Conservation (phyloP, 2,113 vertebrate species). For the Oreochromis spilurus region DNA sequence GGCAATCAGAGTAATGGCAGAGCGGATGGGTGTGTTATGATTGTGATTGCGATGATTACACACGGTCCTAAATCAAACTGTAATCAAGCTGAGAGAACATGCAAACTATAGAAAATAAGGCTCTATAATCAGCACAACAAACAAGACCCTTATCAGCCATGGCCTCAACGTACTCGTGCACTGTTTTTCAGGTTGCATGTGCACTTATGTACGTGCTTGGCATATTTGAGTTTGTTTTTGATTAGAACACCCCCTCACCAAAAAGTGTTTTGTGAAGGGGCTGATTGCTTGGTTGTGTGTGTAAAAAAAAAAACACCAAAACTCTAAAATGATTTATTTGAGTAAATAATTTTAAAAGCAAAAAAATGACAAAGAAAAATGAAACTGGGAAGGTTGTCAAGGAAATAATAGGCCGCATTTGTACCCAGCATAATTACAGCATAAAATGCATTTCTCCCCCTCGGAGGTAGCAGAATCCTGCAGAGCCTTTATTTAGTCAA, state of each 20-base stretch:
- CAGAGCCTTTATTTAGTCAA: not conserved
- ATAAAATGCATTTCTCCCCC: not conserved
- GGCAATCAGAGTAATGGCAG: conserved; percentile 47
- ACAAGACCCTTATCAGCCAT: not conserved
- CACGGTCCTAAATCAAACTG: conserved; percentile 24
- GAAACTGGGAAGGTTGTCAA: not conserved
- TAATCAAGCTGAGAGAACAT: conserved; percentile 47
- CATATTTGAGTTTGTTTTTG: not conserved
- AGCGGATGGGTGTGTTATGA: conserved; percentile 50
- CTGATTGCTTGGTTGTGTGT: not conserved
- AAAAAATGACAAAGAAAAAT: not conserved
- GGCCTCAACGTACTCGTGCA: not conserved
- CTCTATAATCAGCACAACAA: conserved; percentile 20
- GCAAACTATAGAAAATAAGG: conserved; percentile 7
- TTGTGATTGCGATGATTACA: conserved; percentile 51
- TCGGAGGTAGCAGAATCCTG: not conserved
- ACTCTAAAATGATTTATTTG: not conserved
- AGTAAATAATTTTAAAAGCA: not conserved
- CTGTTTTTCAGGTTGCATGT: not conserved
- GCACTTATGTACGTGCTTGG: not conserved
- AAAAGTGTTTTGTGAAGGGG: not conserved
- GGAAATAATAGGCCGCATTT: not conserved
- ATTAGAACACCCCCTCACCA: not conserved
- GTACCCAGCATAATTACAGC: not conserved
- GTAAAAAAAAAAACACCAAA: fast-evolving